Percentiles rank a stretch among this genome's conserved stretches.
phyloP scores from a whole-genome alignment of 2,113 vertebrate genomes.

The Ceratotherium simum region DNA sequence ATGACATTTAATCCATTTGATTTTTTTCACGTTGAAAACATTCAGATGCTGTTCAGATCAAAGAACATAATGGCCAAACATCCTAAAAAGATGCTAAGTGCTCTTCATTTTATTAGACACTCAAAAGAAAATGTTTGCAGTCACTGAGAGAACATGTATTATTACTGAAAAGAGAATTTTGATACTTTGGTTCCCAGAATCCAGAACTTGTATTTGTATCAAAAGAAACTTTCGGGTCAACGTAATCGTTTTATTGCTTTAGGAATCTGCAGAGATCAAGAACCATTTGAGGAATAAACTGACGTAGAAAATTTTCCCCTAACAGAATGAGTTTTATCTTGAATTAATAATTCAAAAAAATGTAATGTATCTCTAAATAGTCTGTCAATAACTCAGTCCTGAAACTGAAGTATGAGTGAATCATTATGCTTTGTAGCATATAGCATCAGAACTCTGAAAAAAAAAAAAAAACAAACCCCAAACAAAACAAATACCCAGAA shows the following conservation, averaged over 20 bases:
- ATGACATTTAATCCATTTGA: constrained; percentile 52
- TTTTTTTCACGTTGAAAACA: constrained; percentile 41
- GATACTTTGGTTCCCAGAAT: constrained; percentile 16
- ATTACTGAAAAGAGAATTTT: background rate
- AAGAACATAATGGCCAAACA: constrained; percentile 30
- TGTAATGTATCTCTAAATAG: constrained; percentile 51
- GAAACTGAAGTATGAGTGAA: constrained; percentile 54
- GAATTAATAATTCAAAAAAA: constrained; percentile 69
- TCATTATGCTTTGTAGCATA: constrained; percentile 45
- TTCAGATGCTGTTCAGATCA: constrained; percentile 30
- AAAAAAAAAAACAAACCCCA: background rate
- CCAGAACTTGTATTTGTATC: constrained; percentile 7
- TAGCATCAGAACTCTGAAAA: background rate
- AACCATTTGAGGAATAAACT: background rate
- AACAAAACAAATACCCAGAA: background rate
- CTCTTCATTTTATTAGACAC: background rate
- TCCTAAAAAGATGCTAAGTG: background rate
- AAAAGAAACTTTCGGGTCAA: constrained; percentile 5
- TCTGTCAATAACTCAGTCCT: constrained; percentile 52
- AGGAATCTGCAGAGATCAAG: background rate
- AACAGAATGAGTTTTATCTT: constrained; percentile 53
- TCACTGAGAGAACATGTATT: background rate
- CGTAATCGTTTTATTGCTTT: constrained; percentile 1
- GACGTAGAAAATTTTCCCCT: background rate
- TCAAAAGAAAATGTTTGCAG: constrained; percentile 29